Conservation (phyloP, 1,140 invertebrate genomes). For the Drosophila kikkawai region DNA sequence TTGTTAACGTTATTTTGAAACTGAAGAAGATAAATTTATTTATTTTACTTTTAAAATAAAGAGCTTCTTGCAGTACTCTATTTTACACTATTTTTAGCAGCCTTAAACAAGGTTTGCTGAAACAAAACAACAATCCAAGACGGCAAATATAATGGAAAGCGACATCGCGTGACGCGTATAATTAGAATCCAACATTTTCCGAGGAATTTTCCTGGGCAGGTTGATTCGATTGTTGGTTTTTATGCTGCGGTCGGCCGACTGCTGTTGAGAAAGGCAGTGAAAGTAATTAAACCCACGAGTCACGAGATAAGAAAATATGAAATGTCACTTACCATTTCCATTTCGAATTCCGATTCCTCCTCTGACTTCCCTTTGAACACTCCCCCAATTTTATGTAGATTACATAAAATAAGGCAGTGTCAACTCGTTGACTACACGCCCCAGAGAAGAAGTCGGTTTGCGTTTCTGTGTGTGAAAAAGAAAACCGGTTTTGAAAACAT, state of each 20-base stretch:
- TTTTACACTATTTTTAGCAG: no score
- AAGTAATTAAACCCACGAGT: slow-evolving; percentile 74
- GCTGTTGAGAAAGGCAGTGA: slow-evolving; percentile 70
- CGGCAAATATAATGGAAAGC: slow-evolving; percentile 54
- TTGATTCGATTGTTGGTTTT: slow-evolving; percentile 29
- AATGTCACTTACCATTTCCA: slow-evolving; percentile 53
- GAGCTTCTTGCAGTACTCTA: no score
- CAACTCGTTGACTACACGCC: slow-evolving; percentile 59
- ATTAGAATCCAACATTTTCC: slow-evolving; percentile 70
- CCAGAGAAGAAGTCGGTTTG: slow-evolving; percentile 31
- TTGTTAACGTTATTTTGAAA: no score
- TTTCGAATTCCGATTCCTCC: slow-evolving; percentile 5
- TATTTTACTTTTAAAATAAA: neutral
- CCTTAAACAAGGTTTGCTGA: slow-evolving; percentile 18
- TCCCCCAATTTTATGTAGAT: slow-evolving; percentile 42
- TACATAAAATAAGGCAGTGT: slow-evolving; percentile 48
- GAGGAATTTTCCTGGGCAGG: slow-evolving; percentile 47
- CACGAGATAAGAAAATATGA: slow-evolving; percentile 63
- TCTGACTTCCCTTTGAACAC: slow-evolving; percentile 15
- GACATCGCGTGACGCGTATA: slow-evolving; percentile 70
- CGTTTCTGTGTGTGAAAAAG: slow-evolving; percentile 39
- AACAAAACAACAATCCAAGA: slow-evolving; percentile 43
- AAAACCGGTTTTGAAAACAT: slow-evolving; percentile 71
- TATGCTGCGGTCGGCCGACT: slow-evolving; percentile 34
- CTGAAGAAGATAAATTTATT: no score